Base-by-base conservation (phyloP, 1,140 invertebrate genomes). In the Ericerus pela region DNA sequence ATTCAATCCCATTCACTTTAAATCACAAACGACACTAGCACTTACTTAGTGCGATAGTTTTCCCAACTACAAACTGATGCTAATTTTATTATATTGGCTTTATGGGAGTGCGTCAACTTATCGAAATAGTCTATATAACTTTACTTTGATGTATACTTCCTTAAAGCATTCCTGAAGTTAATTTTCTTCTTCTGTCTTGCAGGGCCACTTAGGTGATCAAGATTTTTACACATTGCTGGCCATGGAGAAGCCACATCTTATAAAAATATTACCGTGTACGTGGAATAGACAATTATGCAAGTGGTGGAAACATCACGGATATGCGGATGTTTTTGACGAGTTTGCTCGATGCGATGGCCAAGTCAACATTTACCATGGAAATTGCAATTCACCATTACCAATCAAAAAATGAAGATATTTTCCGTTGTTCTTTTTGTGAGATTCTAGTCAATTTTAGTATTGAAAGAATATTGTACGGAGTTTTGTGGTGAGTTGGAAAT, bases 281-380 rank as follows among this genome's bases (percentile, higher is more conserved):
- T 90, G 87, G 81, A 91, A 92, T 65, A 72, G 84, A 41, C 87
- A 91, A 65, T 68, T 92, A 43, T 90, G 87, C 65, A 78, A 76
- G 1, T 90, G 86, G 85, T 91, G 87, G 87, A 76, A 76, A 59
- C 74, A 81, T 59, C 79, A 85, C 62, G 85, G 85, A 2, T 89
- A 90, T 61, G 71, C 73, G 2, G 76, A 83, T 61, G 76, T 88
- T 29, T 90, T 90, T 66, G 75, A 81, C 59, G 68, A 76, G 57
- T 91, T 88, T 73, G 83, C 81, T 53, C 72, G 73, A 33, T 92
- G 88, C 67, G 68, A 79, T 54, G 78, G 78, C n/a, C 69, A 76
- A 58, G 74, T 81, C 6, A 78, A 82, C 69, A 70, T 91, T 27
- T 85, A 84, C 69, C 88, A 92, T 70, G 87, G 85, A 1, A 92